These are phyloP conservation scores for Aurelia coerulea DNA, from an alignment of 30 jellyfish, hydroid and myxozoan genomes.

Conservation along the genomic window DNA sequence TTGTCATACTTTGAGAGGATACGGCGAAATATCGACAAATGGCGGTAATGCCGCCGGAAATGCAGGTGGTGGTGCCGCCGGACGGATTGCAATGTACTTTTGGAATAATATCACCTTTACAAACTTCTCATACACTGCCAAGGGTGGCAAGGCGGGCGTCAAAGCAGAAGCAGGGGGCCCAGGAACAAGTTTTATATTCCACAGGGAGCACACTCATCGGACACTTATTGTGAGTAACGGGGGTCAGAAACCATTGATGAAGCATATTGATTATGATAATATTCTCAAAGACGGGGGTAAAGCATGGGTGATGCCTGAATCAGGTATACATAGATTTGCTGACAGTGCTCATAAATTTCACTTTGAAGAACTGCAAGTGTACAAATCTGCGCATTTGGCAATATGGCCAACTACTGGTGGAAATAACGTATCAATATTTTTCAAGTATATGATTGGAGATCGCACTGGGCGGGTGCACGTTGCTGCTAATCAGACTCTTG, in stretches of 20 bases:
- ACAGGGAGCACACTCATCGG: conserved; percentile 61
- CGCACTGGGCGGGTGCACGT: conserved; percentile 75
- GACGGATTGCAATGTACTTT: conserved; percentile 65
- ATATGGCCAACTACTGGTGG: conserved; percentile 58
- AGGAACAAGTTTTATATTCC: conserved; percentile 63
- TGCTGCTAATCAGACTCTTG: conserved; percentile 70
- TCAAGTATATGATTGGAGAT: conserved; percentile 74
- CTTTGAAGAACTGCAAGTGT: conserved; percentile 71
- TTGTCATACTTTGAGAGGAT: conserved; percentile 70
- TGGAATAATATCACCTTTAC: conserved; percentile 60
- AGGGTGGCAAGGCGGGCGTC: conserved; percentile 62
- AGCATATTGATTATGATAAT: conserved; percentile 49
- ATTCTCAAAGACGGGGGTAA: conserved; percentile 63
- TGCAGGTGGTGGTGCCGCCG: conserved; percentile 79
- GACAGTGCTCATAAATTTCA: conserved; percentile 56
- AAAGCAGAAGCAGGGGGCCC: conserved; percentile 72
- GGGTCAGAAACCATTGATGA: conserved; percentile 53
- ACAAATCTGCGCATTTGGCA: conserved; percentile 63
- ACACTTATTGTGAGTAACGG: conserved; percentile 57
- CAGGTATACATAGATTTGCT: conserved; percentile 67
- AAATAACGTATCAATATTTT: conserved; percentile 50
- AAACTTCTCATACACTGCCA: conserved; percentile 59
- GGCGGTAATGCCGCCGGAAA: conserved; percentile 68
- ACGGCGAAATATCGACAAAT: conserved; percentile 62
- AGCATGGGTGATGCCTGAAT: conserved; percentile 81